A percentile compares a stretch with the other conserved stretches of the same genome.
Evolutionary conservation across 2,113 vertebrate genomes (phyloP).

Genomic region (Rattus norvegicus): DNA sequence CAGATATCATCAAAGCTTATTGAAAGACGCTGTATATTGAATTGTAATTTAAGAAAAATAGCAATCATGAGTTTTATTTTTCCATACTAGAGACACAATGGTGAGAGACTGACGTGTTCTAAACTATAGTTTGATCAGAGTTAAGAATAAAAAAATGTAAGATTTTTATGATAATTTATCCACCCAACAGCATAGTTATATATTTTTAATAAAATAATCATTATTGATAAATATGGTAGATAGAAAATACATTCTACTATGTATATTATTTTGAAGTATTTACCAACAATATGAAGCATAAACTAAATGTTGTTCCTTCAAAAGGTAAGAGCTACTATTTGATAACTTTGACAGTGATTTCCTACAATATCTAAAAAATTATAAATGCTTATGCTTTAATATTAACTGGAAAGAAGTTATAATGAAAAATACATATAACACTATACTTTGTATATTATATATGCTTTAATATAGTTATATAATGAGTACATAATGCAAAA

Average conservation of each 20-base stretch:
- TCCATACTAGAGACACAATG: neutral
- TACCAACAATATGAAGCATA: neutral
- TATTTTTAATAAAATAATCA: neutral
- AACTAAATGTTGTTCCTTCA: neutral
- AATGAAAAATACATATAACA: neutral
- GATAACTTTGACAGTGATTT: neutral
- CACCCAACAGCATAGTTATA: neutral
- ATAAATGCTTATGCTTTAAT: neutral
- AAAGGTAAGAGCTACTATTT: neutral
- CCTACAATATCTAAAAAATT: neutral
- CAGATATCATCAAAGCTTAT: neutral
- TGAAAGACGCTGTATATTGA: neutral
- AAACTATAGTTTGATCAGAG: neutral
- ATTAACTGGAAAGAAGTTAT: neutral
- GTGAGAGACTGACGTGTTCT: neutral
- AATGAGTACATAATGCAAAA: neutral
- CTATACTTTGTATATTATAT: neutral
- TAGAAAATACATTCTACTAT: neutral
- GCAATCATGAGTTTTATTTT: neutral
- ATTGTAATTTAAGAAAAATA: neutral
- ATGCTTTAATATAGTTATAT: too few species aligned
- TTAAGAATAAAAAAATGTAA: neutral
- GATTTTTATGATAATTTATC: neutral
- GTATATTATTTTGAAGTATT: neutral
- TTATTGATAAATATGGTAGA: neutral